These are phyloP conservation scores for Saiga tatarica DNA, from an alignment of 2,113 vertebrate species.

Conservation along the genomic window DNA sequence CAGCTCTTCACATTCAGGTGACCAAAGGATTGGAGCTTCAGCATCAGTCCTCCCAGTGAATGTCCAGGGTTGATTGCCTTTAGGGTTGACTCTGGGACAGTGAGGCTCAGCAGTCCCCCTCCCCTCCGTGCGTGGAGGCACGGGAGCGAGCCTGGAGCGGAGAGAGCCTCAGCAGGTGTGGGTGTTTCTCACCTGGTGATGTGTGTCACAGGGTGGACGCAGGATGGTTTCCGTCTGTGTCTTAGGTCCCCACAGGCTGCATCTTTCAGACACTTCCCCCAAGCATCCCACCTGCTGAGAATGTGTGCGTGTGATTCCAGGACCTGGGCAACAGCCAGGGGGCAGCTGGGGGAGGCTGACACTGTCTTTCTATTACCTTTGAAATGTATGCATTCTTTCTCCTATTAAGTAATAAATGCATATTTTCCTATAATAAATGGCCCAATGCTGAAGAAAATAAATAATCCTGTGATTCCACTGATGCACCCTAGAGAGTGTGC, in stretches of 20 bases:
- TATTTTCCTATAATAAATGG: not conserved
- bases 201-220: not conserved
- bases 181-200: not conserved
- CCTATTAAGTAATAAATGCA: not conserved
- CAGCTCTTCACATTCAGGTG: not conserved
- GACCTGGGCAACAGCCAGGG: not conserved
- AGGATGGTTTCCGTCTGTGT: too few species aligned
- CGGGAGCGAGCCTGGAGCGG: rapidly evolving
- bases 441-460: not conserved
- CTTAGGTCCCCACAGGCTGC: not conserved
- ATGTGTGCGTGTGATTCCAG: not conserved
- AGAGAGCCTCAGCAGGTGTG: rapidly evolving
- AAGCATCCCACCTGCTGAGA: not conserved
- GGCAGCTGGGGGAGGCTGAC: not conserved
- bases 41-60: not conserved
- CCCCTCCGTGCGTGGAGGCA: rapidly evolving
- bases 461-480: too few species aligned
- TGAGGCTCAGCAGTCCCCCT: rapidly evolving
- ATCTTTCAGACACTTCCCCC: not conserved
- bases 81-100: not conserved
- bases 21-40: not conserved
- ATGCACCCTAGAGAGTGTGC: rapidly evolving
- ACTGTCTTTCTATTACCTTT: not conserved
- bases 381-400: not conserved
- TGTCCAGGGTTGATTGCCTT: not conserved